Percentiles rank a stretch among this genome's conserved stretches.
These are phyloP conservation scores for Neofelis nebulosa DNA, from an alignment of 2,113 vertebrate genomes.

Conservation along the genomic window DNA sequence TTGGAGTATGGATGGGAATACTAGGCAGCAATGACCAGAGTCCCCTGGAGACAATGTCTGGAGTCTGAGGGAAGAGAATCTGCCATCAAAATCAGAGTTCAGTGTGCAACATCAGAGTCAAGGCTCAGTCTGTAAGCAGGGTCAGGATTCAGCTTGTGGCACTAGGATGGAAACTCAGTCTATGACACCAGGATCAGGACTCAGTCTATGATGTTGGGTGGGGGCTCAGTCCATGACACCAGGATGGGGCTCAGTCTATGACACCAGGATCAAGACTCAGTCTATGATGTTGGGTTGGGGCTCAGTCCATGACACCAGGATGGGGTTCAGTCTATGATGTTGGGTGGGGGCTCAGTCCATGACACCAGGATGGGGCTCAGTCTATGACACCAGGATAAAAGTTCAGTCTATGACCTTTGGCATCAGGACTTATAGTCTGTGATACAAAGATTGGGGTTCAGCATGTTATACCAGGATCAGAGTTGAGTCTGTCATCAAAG, in stretches of 20 bases:
- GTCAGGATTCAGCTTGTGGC: neutral
- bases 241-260: no score
- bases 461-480: neutral
- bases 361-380: neutral
- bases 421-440: neutral
- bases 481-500: neutral
- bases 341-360: neutral
- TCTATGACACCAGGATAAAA: neutral
- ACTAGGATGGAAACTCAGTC: neutral
- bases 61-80: neutral
- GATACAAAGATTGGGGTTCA: neutral
- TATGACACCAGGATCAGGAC: neutral
- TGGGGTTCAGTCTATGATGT: neutral
- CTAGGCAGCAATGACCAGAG: neutral
- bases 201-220: no score
- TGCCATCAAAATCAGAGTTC: neutral
- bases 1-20: neutral
- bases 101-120: neutral
- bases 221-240: no score
- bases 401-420: neutral
- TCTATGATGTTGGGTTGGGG: no score
- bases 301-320: neutral
- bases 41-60: neutral
- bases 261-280: neutral
- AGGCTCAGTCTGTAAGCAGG: no score